A percentile compares a stretch with the other conserved stretches of the same genome.
phyloP scores from a whole-genome alignment of 2,888 invertebrate species.

The Gastrophysa polygoni region DNA sequence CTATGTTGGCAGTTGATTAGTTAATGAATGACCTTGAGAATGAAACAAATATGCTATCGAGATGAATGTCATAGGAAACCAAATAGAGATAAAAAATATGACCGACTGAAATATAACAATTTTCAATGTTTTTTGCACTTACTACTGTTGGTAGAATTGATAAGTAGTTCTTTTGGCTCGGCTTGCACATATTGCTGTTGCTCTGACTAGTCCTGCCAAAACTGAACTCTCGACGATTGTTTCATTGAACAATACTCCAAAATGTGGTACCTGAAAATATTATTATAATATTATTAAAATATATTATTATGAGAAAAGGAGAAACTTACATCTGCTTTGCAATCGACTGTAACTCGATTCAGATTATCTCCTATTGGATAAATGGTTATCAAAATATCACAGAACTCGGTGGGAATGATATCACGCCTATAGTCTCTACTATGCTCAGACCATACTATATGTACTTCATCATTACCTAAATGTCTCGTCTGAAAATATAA shows the following conservation, averaged over 20 bases:
- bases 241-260: conserved; percentile 96
- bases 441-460: conserved; percentile 99
- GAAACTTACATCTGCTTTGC: conserved; percentile 78
- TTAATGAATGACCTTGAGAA: no score
- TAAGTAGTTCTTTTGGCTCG: conserved; percentile 88
- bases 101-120: no score
- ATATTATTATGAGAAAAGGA: neutral
- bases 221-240: conserved; percentile 75
- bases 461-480: conserved; percentile 97
- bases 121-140: conserved; percentile 55
- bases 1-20: no score
- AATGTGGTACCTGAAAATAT: conserved; percentile 75
- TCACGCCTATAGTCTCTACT: conserved; percentile 92
- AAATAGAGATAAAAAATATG: no score
- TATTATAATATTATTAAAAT: neutral
- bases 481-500: conserved; percentile 77
- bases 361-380: conserved; percentile 90
- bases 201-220: conserved; percentile 84
- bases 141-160: conserved; percentile 91
- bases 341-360: conserved; percentile 85
- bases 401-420: conserved; percentile 98
- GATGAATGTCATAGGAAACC: no score
- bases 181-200: conserved; percentile 91
- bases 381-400: conserved; percentile 95
- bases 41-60: no score